Base-by-base conservation (phyloP, 1,140 invertebrate species). In the Leptestheria dahalacensis region DNA sequence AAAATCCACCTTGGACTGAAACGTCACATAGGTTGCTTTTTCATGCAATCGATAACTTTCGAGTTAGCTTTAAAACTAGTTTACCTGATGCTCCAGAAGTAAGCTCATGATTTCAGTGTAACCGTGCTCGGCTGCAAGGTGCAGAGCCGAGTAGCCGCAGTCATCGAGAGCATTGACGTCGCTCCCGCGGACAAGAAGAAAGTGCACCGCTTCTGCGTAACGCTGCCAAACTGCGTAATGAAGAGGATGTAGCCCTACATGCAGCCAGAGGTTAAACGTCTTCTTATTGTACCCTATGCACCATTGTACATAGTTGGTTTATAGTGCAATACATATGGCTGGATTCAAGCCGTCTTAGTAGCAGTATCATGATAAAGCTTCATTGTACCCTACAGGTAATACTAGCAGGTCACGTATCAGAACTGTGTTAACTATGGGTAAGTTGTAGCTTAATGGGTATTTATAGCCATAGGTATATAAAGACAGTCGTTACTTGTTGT, bases 151-250 rank as follows among this genome's bases (percentile, higher is more conserved):
- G 20, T 58, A 61, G 25, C 62, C 57, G 20, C 59, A 57, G n/a
- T 58, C 61, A 33, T 61, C 50, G 0, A 24, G 25, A 25, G 53
- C 49, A 63, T 67, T 73, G 18, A 92, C 84, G 68, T 89, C 85
- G 63, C 84, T 83, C 11, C 85, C 86, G 46, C 85, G 70, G 1
- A 87, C 84, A 28, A 89, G 73, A 29, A 89, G 72, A 41, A 88
- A 71, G 48, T 83, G 78, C 0, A 86, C 84, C 0, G 88, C 88
- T 66, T 90, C 88, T 29, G 80, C 75, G 70, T 93, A 84, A 12
- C 78, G 73, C 67, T 89, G 85, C 82, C 88, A 93, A 50, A 90
- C 86, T 0, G 90, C 90, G 70, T 94, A 95, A 70, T 94, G 91
- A n/a, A 95, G 72, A 0, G 91, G 89, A 51, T 83, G 78, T 25